phyloP scores from a whole-genome alignment of 2,888 invertebrate genomes.

The Himalopsyche kuldschensis region DNA sequence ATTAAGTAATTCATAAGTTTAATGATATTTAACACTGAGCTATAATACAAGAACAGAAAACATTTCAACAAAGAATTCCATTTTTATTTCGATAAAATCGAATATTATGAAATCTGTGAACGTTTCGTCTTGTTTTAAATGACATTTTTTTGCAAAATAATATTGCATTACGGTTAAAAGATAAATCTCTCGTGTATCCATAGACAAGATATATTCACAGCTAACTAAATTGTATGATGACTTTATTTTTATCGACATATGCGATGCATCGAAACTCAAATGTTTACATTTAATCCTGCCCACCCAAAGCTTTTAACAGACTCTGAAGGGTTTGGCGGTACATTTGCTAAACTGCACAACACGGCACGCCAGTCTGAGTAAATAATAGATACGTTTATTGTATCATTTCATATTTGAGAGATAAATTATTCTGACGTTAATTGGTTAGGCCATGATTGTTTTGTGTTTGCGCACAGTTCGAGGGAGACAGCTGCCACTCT shows the following conservation, averaged over 20 bases:
- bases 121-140: no score
- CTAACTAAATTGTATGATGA: not conserved
- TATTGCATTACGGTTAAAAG: no score
- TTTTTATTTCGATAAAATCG: no score
- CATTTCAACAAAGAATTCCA: no score
- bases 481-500: not conserved
- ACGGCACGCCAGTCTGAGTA: slow-evolving; percentile 18
- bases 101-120: no score
- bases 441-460: slow-evolving; percentile 5
- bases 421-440: slow-evolving; percentile 33
- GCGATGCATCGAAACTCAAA: not conserved
- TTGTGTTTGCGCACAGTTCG: not conserved
- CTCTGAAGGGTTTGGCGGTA: not conserved
- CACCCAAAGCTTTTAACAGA: not conserved
- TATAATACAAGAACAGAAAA: no score
- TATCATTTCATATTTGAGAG: slow-evolving; percentile 27
- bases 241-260: not conserved
- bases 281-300: slow-evolving; percentile 5
- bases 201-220: not conserved
- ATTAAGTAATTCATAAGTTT: no score
- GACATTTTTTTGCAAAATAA: no score
- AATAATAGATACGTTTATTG: slow-evolving; percentile 33
- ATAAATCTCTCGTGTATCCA: no score
- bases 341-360: slow-evolving; percentile 14
- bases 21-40: no score